phyloP scores from a whole-genome alignment of 2,113 vertebrate species.

The Progne subis region DNA sequence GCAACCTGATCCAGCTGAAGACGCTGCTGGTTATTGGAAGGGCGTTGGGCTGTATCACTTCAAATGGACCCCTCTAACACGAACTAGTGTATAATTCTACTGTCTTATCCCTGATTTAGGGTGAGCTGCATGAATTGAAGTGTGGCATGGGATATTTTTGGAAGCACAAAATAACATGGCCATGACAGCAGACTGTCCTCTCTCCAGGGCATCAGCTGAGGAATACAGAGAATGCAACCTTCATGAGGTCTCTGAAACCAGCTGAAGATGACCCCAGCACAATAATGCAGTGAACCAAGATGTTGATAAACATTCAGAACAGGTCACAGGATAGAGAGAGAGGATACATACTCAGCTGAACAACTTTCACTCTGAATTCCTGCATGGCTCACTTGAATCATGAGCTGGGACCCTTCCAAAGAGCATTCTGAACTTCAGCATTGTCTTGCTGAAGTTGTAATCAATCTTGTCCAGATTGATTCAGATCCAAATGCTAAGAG shows the following conservation, averaged over 20 bases:
- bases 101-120: background rate
- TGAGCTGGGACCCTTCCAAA: background rate
- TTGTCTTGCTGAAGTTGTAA: background rate
- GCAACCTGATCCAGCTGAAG: background rate
- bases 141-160: background rate
- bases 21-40: background rate
- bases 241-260: background rate
- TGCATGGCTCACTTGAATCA: background rate
- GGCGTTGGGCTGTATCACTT: accelerated
- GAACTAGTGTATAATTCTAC: background rate
- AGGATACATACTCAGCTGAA: background rate
- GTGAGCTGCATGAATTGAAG: background rate
- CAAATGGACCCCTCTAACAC: background rate
- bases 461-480: background rate
- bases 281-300: background rate
- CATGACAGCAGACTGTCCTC: background rate
- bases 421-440: background rate
- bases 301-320: background rate
- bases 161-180: background rate
- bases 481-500: background rate
- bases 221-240: background rate
- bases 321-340: background rate
- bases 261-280: background rate
- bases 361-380: background rate
- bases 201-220: background rate